phyloP scores from a whole-genome alignment of 2,113 vertebrate species.

The Bambusicola thoracicus region DNA sequence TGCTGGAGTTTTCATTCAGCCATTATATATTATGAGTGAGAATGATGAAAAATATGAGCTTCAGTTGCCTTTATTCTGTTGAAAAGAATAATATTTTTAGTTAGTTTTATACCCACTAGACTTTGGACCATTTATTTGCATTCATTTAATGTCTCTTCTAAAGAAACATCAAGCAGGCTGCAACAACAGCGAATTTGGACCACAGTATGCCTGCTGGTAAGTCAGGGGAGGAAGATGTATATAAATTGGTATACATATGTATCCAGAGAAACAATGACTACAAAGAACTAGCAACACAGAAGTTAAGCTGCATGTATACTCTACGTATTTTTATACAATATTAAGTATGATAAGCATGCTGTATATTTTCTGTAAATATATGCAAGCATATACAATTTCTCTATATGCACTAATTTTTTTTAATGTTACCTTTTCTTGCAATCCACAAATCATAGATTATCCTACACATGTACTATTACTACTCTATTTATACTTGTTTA shows the following conservation, averaged over 20 bases:
- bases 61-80: neutral
- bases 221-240: neutral
- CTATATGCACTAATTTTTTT: neutral
- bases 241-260: neutral
- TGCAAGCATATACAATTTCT: neutral
- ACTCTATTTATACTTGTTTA: neutral
- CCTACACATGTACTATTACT: neutral
- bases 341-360: neutral
- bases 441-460: neutral
- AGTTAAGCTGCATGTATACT: neutral
- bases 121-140: too few species aligned
- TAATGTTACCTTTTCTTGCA: neutral
- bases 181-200: neutral
- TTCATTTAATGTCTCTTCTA: neutral
- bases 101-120: too few species aligned
- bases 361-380: neutral
- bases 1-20: neutral
- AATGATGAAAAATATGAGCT: too few species aligned
- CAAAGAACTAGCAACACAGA: neutral
- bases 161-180: neutral
- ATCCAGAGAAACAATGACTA: neutral
- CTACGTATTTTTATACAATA: neutral
- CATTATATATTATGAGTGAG: neutral
- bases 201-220: neutral
- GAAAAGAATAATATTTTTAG: neutral